phyloP scores from a whole-genome alignment of 2,797 vertebrate genomes.

The Sardinella longiceps region DNA sequence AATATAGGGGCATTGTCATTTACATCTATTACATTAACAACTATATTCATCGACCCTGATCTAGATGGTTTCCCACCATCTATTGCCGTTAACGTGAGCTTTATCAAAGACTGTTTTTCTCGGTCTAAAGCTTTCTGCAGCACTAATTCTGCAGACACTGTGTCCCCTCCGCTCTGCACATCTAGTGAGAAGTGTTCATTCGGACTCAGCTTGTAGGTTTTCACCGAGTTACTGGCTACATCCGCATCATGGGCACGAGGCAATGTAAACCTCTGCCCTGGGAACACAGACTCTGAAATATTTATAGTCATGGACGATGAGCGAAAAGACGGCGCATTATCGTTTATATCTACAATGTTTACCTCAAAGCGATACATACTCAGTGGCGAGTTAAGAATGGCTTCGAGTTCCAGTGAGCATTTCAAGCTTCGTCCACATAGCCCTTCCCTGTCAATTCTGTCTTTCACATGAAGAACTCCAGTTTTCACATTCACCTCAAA shows the following conservation, averaged over 20 bases:
- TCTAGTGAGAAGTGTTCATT: conserved; percentile 75
- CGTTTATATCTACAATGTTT: conserved; percentile 73
- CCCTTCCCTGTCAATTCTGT: conserved; percentile 85
- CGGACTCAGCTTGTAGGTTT: conserved; percentile 74
- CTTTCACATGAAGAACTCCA: conserved; percentile 81
- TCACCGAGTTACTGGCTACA: conserved; percentile 73
- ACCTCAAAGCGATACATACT: conserved; percentile 74
- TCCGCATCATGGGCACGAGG: conserved; percentile 76
- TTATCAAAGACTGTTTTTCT: conserved; percentile 69
- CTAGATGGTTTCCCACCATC: conserved; percentile 77
- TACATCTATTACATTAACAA: conserved; percentile 71
- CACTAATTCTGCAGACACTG: conserved; percentile 70
- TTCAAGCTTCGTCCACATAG: conserved; percentile 79
- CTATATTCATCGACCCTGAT: conserved; percentile 71
- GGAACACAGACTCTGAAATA: conserved; percentile 70
- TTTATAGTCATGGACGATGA: conserved; percentile 61
- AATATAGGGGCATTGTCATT: conserved; percentile 77
- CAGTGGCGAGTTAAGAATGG: conserved; percentile 84
- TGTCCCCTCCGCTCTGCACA: conserved; percentile 63
- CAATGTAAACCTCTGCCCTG: conserved; percentile 73
- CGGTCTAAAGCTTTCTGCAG: conserved; percentile 76
- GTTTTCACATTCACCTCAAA: conserved; percentile 81
- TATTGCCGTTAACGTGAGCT: conserved; percentile 70
- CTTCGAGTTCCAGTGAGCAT: conserved; percentile 84
- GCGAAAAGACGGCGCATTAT: conserved; percentile 68